Percentiles rank a stretch among this genome's conserved stretches.
Conservation (phyloP, 2,888 invertebrate species). For the Lottia scabra region DNA sequence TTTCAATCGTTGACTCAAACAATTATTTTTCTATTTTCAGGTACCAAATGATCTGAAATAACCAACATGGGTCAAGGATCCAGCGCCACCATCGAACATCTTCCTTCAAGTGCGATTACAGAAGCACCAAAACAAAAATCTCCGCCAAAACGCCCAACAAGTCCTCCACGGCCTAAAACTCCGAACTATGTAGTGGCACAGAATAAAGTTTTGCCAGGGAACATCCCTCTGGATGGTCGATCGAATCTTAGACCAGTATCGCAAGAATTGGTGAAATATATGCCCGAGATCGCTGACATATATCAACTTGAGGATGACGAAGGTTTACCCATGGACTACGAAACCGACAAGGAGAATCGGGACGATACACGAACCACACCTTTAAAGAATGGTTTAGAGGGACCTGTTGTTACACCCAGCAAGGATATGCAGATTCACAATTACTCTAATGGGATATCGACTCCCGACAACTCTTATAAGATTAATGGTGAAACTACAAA, state of each 20-base stretch:
- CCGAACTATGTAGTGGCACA: constrained; percentile 51
- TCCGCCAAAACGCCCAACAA: constrained; percentile 37
- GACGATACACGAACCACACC: background rate
- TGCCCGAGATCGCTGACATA: constrained; percentile 50
- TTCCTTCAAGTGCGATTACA: background rate
- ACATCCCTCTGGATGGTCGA: constrained; percentile 28
- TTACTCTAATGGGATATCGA: constrained; percentile 10
- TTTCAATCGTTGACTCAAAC: no score
- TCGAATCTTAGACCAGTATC: constrained; percentile 51
- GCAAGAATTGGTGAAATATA: constrained; percentile 49
- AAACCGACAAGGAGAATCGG: constrained; percentile 13
- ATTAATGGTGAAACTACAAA: background rate
- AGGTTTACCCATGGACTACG: constrained; percentile 16
- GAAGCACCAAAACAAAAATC: constrained; percentile 35
- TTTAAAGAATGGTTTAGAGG: background rate
- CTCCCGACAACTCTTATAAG: background rate
- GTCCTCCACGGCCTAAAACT: constrained; percentile 38
- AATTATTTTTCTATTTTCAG: background rate
- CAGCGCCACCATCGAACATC: background rate
- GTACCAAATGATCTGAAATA: background rate
- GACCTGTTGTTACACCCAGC: background rate
- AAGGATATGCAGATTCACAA: background rate
- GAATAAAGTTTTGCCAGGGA: constrained; percentile 51
- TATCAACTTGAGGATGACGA: constrained; percentile 33
- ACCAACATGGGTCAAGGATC: background rate